Evolutionary conservation across 2,797 vertebrate genomes (phyloP).

Genomic region (Tauraco hartlaubi): DNA sequence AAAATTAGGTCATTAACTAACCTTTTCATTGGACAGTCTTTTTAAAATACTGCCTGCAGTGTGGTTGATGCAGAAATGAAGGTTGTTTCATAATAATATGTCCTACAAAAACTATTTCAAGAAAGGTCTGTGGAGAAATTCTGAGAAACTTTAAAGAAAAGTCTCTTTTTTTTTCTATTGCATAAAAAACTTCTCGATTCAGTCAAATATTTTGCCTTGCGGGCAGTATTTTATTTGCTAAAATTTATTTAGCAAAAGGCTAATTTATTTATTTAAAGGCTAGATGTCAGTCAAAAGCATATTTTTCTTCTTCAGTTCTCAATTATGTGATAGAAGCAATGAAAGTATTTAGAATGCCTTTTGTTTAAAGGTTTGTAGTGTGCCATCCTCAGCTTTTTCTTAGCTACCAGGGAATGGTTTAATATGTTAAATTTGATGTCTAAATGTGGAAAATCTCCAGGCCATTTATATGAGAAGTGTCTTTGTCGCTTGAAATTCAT

Average conservation of each 20-base stretch:
- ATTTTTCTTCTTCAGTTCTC: neutral
- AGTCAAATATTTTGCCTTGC: neutral
- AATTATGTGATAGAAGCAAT: neutral
- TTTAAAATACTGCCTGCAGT: neutral
- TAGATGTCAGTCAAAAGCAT: neutral
- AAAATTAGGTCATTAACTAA: conserved; percentile 23
- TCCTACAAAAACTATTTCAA: neutral
- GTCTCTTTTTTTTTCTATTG: neutral
- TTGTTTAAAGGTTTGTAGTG: neutral
- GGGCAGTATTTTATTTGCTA: neutral
- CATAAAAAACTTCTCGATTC: neutral
- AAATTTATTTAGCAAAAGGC: neutral
- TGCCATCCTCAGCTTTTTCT: neutral
- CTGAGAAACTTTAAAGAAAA: neutral
- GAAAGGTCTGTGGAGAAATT: neutral
- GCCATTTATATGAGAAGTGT: neutral
- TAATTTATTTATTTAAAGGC: neutral
- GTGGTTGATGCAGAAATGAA: neutral
- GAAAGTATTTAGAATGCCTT: neutral
- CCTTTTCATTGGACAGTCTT: neutral
- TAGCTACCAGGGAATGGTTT: neutral
- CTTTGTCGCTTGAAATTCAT: neutral
- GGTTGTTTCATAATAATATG: neutral
- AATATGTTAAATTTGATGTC: neutral
- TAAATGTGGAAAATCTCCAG: neutral